Conservation (phyloP, 2,797 vertebrate species). For the Mionectes olivaceus region DNA sequence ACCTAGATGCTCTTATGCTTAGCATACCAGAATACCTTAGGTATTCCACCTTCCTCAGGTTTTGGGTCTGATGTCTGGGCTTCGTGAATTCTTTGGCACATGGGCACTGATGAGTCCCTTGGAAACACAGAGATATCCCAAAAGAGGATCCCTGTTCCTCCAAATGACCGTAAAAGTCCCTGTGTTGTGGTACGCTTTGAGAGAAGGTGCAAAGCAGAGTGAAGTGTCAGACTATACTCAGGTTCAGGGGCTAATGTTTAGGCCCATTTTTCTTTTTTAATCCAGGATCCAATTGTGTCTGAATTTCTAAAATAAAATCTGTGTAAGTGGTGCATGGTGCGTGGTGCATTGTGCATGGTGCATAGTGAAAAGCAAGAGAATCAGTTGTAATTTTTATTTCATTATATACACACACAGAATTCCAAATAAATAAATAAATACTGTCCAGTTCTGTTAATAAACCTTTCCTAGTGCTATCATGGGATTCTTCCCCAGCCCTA, state of each 20-base stretch:
- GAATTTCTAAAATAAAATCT: background rate
- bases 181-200: background rate
- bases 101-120: background rate
- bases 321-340: background rate
- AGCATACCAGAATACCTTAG: background rate
- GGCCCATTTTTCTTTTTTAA: background rate
- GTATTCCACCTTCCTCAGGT: background rate
- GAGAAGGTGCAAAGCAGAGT: background rate
- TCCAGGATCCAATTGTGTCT: background rate
- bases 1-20: background rate
- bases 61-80: background rate
- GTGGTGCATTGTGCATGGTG: rapidly evolving
- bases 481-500: background rate
- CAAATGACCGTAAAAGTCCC: background rate
- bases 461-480: background rate
- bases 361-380: background rate
- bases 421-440: background rate
- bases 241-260: background rate
- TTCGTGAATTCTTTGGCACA: background rate
- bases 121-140: background rate
- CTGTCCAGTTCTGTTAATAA: background rate
- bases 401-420: background rate
- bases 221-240: background rate
- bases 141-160: background rate
- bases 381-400: background rate